These are phyloP conservation scores for Micronycteris hirsuta DNA, from an alignment of 2,113 vertebrate species.

Conservation along the genomic window DNA sequence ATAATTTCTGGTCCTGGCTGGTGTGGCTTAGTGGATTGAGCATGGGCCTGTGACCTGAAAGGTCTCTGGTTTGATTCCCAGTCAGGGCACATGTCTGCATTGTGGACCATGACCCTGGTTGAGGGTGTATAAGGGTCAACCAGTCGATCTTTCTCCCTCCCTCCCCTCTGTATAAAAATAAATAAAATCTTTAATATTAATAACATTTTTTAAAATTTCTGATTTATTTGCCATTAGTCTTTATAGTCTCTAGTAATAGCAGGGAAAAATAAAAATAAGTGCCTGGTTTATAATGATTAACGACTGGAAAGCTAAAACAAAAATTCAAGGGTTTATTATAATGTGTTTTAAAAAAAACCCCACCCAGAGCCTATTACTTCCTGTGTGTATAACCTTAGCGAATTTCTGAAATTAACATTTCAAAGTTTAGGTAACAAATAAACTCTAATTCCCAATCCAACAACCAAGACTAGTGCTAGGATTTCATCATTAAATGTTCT, in stretches of 20 bases:
- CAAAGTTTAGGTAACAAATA: neutral
- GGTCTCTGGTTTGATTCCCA: too few relatives aligned
- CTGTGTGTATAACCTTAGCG: neutral
- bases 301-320: neutral
- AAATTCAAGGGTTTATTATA: neutral
- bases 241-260: neutral
- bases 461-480: neutral
- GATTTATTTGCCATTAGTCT: neutral
- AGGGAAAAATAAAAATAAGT: neutral
- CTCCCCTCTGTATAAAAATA: too few relatives aligned
- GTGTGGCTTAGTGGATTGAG: too few relatives aligned
- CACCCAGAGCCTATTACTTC: neutral
- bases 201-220: neutral
- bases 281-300: neutral
- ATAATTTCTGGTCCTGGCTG: neutral
- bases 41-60: too few relatives aligned
- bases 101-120: too few relatives aligned
- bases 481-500: neutral
- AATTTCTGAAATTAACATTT: neutral
- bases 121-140: too few relatives aligned
- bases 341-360: neutral
- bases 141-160: too few relatives aligned
- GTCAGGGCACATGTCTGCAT: too few relatives aligned
- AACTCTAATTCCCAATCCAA: neutral
- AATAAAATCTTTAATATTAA: too few relatives aligned